A percentile compares a stretch with the other conserved stretches of the same genome.
Evolutionary conservation across 1,140 invertebrate genomes (phyloP).

Genomic region (Brachionus koreanus): DNA sequence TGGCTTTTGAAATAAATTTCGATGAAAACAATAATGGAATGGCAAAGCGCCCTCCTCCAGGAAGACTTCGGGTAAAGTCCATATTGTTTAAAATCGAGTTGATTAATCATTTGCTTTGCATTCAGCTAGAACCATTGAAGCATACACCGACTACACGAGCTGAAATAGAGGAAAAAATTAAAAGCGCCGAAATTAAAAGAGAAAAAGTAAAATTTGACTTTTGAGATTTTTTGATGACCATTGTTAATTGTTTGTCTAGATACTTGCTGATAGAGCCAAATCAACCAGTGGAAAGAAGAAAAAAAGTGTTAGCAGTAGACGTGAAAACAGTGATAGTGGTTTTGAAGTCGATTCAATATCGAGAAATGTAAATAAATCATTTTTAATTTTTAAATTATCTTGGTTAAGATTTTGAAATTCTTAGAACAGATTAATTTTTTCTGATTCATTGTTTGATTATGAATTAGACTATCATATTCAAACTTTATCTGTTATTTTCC

Average conservation of each 20-base stretch:
- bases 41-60: constrained; percentile 29
- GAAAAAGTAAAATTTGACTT: constrained; percentile 5
- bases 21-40: neutral
- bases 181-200: constrained; percentile 34
- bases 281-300: constrained; percentile 19
- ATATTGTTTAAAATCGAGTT: neutral
- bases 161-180: constrained; percentile 29
- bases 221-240: neutral
- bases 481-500: too few relatives aligned
- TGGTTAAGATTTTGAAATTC: neutral
- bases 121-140: constrained; percentile 34
- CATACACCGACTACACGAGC: neutral
- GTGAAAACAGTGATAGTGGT: neutral
- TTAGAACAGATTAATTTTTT: too few relatives aligned
- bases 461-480: too few relatives aligned
- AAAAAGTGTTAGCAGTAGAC: neutral
- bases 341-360: neutral
- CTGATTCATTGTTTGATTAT: too few relatives aligned
- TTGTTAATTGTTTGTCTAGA: neutral
- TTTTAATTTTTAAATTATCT: neutral
- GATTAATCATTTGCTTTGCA: neutral
- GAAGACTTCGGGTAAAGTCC: neutral
- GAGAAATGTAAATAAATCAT: neutral
- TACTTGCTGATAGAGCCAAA: constrained; percentile 40
- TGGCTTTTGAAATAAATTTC: constrained; percentile 35